Evolutionary conservation across 2,113 vertebrate species (phyloP).

Genomic region (Vanacampus margaritifer): DNA sequence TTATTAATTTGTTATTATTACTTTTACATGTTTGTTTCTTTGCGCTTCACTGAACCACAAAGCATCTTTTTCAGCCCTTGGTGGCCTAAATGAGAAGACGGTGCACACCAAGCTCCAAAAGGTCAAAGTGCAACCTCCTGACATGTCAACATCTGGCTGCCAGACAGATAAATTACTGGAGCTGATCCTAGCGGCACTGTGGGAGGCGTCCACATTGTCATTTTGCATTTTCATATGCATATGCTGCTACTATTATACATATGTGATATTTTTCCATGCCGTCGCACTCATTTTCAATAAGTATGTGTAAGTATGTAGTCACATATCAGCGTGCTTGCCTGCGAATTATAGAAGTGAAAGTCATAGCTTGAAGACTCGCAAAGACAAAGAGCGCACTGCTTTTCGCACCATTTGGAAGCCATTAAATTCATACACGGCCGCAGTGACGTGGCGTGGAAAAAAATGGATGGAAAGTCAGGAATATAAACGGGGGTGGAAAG

Average conservation of each 20-base stretch:
- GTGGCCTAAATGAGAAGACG: neutral
- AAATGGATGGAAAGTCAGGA: slow-evolving; percentile 10
- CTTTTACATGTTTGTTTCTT: no score
- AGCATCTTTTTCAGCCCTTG: slow-evolving; percentile 16
- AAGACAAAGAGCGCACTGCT: neutral
- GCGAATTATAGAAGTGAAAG: slow-evolving; percentile 1
- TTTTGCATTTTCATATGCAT: slow-evolving; percentile 58
- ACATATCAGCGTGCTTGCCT: slow-evolving; percentile 10
- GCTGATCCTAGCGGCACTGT: slow-evolving; percentile 14
- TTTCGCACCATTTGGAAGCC: slow-evolving; percentile 28
- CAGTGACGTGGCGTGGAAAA: slow-evolving; percentile 31
- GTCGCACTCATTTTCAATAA: neutral
- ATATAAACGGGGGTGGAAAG: slow-evolving; percentile 21
- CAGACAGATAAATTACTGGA: slow-evolving; percentile 43
- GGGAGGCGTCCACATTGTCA: slow-evolving; percentile 16
- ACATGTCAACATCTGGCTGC: slow-evolving; percentile 54
- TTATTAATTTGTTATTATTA: neutral
- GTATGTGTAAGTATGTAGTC: neutral
- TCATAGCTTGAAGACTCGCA: neutral
- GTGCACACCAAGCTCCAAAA: slow-evolving; percentile 13
- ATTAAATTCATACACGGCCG: slow-evolving; percentile 14
- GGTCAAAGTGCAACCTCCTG: slow-evolving; percentile 35
- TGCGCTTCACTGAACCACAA: no score
- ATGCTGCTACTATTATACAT: slow-evolving; percentile 59
- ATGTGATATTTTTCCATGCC: slow-evolving; percentile 61